These are phyloP conservation scores for Hippocampus zosterae DNA, from an alignment of 2,113 vertebrate species.

Conservation along the genomic window DNA sequence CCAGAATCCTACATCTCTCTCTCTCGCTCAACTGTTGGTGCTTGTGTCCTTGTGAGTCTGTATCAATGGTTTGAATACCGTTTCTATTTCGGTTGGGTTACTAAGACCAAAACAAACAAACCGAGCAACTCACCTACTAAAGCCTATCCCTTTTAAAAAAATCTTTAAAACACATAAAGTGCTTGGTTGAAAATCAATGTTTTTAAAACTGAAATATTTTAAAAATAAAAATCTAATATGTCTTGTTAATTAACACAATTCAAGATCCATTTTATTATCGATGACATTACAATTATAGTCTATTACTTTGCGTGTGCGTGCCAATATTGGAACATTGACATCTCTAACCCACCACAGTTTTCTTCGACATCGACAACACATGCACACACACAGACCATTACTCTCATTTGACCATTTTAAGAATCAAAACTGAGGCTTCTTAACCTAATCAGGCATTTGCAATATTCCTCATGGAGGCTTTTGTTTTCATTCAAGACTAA, in stretches of 20 bases:
- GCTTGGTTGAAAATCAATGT: too few relatives aligned
- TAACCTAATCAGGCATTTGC: conserved; percentile 12
- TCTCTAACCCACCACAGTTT: not conserved
- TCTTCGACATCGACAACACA: conserved; percentile 7
- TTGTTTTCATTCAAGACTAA: not conserved
- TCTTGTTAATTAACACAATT: too few relatives aligned
- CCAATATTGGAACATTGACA: too few relatives aligned
- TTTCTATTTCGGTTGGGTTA: not conserved
- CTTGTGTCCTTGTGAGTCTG: not conserved
- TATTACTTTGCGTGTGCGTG: too few relatives aligned
- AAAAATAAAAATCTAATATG: too few relatives aligned
- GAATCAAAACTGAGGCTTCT: conserved; percentile 15
- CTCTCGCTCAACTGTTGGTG: not conserved
- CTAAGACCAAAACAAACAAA: not conserved
- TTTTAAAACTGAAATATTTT: too few relatives aligned
- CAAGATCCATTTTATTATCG: too few relatives aligned
- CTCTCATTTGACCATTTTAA: conserved; percentile 24
- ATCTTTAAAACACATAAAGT: too few relatives aligned
- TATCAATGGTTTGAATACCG: not conserved
- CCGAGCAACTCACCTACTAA: not conserved
- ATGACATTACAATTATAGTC: too few relatives aligned
- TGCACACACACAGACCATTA: conserved; percentile 14
- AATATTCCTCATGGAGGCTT: not conserved
- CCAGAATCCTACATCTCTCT: conserved; percentile 40
- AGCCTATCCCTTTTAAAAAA: not conserved